Evolutionary conservation across 2,113 vertebrate genomes (phyloP).

Genomic region (Elaphurus davidianus): DNA sequence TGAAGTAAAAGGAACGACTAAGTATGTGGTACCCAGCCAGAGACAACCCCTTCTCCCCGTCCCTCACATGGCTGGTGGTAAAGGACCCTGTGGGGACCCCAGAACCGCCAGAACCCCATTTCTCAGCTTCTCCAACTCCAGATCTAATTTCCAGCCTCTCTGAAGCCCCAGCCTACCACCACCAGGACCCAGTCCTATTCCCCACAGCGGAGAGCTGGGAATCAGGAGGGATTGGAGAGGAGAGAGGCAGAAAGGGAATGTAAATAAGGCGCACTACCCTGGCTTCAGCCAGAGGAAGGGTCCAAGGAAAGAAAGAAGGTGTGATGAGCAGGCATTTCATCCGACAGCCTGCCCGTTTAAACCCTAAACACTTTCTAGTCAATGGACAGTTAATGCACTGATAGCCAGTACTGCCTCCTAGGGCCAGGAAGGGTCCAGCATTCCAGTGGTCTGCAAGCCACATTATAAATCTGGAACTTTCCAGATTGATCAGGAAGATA

Average conservation of each 20-base stretch:
- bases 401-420: neutral
- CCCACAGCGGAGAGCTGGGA: neutral
- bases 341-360: neutral
- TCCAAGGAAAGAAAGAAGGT: neutral
- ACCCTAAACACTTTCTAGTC: neutral
- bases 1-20: neutral
- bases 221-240: neutral
- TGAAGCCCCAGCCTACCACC: neutral
- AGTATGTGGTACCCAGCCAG: neutral
- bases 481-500: neutral
- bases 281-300: neutral
- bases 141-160: neutral
- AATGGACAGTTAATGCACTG: neutral
- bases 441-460: neutral
- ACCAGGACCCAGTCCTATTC: neutral
- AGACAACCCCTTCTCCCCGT: neutral
- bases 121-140: neutral
- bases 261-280: neutral
- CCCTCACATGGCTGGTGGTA: neutral
- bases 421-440: neutral
- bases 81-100: fast-evolving
- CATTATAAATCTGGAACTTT: neutral
- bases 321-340: neutral
- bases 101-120: neutral
- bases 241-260: neutral